Percentiles rank a stretch among this genome's conserved stretches.
Conservation (phyloP, 23 tunicate genomes). For the Clavelina lepadiformis region DNA sequence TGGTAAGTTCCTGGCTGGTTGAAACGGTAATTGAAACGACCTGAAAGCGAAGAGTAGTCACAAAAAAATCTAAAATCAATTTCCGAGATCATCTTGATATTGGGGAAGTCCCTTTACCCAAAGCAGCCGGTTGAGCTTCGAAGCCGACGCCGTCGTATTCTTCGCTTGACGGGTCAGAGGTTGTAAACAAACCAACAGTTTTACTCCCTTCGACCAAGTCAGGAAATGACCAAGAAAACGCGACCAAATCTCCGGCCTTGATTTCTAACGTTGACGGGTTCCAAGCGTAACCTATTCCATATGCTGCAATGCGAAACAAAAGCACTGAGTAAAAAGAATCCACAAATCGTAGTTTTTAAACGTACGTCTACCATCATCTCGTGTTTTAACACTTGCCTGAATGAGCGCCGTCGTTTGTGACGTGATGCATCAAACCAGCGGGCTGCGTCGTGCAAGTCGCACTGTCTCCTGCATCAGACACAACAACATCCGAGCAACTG, state of each 20-base stretch:
- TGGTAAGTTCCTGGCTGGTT: conserved; percentile 21
- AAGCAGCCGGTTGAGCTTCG: conserved; percentile 5
- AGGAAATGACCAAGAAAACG: conserved; percentile 55
- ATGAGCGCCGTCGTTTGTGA: conserved; percentile 58
- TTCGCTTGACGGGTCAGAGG: conserved; percentile 5
- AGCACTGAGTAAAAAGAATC: too few relatives aligned
- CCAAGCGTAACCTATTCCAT: conserved; percentile 83
- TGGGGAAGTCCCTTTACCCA: too few relatives aligned
- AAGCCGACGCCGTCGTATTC: conserved; percentile 41
- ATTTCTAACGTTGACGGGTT: conserved; percentile 36
- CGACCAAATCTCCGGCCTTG: conserved; percentile 50
- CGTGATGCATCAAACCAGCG: conserved; percentile 19
- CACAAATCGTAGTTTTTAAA: too few relatives aligned
- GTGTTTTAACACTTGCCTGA: conserved; percentile 29
- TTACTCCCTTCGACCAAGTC: conserved; percentile 4
- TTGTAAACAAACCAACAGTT: conserved; percentile 35
- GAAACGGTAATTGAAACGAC: conserved; percentile 21
- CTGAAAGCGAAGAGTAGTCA: too few relatives aligned
- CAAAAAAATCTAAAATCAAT: too few relatives aligned
- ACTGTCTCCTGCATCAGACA: neutral
- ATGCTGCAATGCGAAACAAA: too few relatives aligned
- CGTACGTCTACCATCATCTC: too few relatives aligned
- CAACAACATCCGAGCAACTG: conserved; percentile 12
- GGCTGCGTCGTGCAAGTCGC: conserved; percentile 36
- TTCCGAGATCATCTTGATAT: too few relatives aligned